These are phyloP conservation scores for Drusus annulatus DNA, from an alignment of 1,140 invertebrate species.

Conservation along the genomic window DNA sequence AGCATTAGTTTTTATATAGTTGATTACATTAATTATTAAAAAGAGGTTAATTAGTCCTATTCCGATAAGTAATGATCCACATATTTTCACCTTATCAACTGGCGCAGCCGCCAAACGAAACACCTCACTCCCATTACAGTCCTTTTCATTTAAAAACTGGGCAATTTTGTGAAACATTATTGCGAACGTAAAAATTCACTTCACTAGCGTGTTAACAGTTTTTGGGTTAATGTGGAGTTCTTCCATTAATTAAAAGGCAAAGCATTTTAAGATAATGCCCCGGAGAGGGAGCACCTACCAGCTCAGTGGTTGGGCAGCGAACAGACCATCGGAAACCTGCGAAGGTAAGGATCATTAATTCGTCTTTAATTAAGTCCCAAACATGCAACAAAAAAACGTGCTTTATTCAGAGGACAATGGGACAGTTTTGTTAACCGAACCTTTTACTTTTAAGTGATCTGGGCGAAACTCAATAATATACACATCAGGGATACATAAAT, in stretches of 20 bases:
- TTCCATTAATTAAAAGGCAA: conserved; percentile 28
- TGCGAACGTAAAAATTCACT: conserved; percentile 30
- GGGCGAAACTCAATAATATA: neutral
- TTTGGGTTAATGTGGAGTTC: conserved; percentile 30
- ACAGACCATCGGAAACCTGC: neutral
- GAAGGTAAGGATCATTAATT: conserved; percentile 26
- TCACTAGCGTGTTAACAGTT: conserved; percentile 30
- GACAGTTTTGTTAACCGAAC: conserved; percentile 6
- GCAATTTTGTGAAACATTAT: conserved; percentile 18
- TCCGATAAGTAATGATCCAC: neutral
- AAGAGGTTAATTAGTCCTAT: too few species aligned
- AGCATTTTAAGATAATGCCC: conserved; percentile 30
- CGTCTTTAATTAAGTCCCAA: conserved; percentile 41
- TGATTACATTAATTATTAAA: too few species aligned
- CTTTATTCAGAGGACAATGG: conserved; percentile 6
- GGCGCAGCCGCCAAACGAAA: neutral
- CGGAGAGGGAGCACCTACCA: neutral
- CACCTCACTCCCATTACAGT: conserved; percentile 3
- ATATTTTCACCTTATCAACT: neutral
- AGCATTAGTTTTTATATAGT: too few species aligned
- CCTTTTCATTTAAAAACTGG: conserved; percentile 18
- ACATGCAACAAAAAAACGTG: conserved; percentile 31
- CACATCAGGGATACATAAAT: neutral
- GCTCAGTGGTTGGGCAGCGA: neutral
- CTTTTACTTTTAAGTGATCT: neutral